Evolutionary conservation across 1,140 invertebrate species (phyloP).

Genomic region (Pseudachorutes palmiensis): DNA sequence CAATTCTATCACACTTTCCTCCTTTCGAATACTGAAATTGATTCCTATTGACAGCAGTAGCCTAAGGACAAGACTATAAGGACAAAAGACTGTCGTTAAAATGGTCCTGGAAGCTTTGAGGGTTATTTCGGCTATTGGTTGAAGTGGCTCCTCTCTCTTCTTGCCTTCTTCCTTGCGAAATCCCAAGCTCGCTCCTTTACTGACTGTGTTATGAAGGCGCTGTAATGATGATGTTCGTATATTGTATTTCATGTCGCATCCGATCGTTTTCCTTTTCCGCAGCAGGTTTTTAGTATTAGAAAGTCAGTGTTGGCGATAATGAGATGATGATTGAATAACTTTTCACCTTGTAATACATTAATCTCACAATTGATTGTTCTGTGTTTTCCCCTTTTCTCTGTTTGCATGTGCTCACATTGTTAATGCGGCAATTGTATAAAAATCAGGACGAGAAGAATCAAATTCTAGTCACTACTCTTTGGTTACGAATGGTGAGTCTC

Average conservation of each 20-base stretch:
- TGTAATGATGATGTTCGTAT: neutral
- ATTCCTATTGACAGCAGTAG: neutral
- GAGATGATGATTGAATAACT: too few relatives aligned
- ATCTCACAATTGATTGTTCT: conserved; percentile 7
- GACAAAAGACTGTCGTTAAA: neutral
- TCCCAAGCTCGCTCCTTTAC: neutral
- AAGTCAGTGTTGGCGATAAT: too few relatives aligned
- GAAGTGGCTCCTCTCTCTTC: neutral
- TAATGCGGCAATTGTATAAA: conserved; percentile 34
- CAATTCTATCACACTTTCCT: neutral
- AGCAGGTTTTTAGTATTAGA: too few relatives aligned
- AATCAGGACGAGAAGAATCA: conserved; percentile 82
- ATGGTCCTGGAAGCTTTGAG: neutral
- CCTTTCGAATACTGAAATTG: neutral
- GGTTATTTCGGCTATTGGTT: neutral
- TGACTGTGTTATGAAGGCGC: neutral
- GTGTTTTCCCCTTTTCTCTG: neutral
- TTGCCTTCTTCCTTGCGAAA: neutral
- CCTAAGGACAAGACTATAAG: neutral
- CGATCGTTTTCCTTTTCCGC: too few relatives aligned
- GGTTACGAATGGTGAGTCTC: conserved; percentile 74
- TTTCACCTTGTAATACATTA: too few relatives aligned
- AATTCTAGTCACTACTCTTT: conserved; percentile 84
- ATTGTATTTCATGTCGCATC: too few relatives aligned
- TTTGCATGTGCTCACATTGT: conserved; percentile 40